Evolutionary conservation across 2,113 vertebrate species (phyloP), one percentile per base, ranked within the genome.

Genomic region (Coracopsis vasa): DNA sequence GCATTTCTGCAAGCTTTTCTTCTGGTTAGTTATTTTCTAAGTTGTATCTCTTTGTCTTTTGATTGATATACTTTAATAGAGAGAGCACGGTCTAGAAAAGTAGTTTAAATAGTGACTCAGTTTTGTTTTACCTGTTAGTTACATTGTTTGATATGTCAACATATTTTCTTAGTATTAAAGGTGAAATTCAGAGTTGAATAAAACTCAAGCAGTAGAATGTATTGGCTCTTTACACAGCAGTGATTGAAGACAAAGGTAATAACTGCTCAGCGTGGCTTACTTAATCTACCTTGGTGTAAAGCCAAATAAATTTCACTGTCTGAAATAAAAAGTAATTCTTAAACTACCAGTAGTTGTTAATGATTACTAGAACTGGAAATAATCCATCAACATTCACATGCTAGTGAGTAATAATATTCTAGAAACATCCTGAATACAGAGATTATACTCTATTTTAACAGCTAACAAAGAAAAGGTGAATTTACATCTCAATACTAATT

Each of bases 351-450:
- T 61, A 54, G 39, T 10, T 69, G 90, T 96, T 96, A 95, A 94
- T 94, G 86, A 96, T 95, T 96, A 73, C 65, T 74, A 82, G 88
- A 88, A 91, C 42, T 91, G 72, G 82, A 93, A 96, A 77, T 86
- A 86, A 92, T 87, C 60, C 91, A 88, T 95, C 47, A 88, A 80
- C 81, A 89, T 48, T 64, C 86, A 94, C 56, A 39, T 81, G 56
- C 61, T 84, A 47, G 61, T 39, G 44, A 84, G 56, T 79, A 91
- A 95, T 86, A 88, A 83, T 56, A 60, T 58, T 88, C 67, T 66
- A 51, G 60, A 95, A 94, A 90, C 90, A 78, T 90, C 72, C 71
- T 67, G 90, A 86, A 77, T 39, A 70, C 14, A 80, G 19, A 93
- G 65, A 81, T 93, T 92, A 87, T 65, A 37, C 31, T n/a, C 56